Evolutionary conservation across 1,140 invertebrate genomes (phyloP), one percentile per base, ranked within the genome.

Genomic region (Trichomalopsis sarcophagae): DNA sequence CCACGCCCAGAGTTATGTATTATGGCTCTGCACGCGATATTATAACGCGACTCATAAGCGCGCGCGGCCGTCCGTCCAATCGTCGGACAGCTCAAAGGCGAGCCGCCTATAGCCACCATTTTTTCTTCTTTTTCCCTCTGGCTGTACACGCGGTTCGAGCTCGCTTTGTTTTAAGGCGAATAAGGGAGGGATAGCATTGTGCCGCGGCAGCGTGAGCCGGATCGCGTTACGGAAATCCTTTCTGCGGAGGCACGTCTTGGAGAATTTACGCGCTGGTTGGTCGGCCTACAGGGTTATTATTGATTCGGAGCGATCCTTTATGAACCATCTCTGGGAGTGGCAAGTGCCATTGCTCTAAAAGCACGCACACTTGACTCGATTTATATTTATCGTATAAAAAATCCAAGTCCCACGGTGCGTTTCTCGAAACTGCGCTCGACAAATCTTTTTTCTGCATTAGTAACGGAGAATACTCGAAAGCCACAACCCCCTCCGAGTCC

Each of bases 31-130:
- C 50, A 55, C 50, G 50, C 50, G 50, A 55, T n/a, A n/a, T 62
- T 62, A 62, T 62, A 62, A 62, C 55, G 66, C 75, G 55, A 62
- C 74, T 33, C 36, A 75, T 75, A 81, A 75, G 80, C 85, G 55
- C 77, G 71, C 68, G 81, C 84, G 78, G 82, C 66, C 76, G 89
- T 88, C 86, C 88, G 86, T 90, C 90, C 91, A 91, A 91, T 90
- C 83, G 89, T 87, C 86, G 88, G 90, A 91, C 89, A 90, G 90
- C 89, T 91, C 90, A 90, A 91, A 91, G 89, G 33, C 50, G 82
- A 81, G 86, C 86, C 86, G 86, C 86, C 88, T 86, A 84, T 74
- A 84, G 33, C 33, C 89, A 88, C 90, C 89, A 90, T 90, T 89
- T 90, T 89, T 88, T 89, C 47, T 47, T 81, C 9, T n/a, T 55